phyloP scores from a whole-genome alignment of 1,140 invertebrate species.

The Drosophila nigrodunni region DNA sequence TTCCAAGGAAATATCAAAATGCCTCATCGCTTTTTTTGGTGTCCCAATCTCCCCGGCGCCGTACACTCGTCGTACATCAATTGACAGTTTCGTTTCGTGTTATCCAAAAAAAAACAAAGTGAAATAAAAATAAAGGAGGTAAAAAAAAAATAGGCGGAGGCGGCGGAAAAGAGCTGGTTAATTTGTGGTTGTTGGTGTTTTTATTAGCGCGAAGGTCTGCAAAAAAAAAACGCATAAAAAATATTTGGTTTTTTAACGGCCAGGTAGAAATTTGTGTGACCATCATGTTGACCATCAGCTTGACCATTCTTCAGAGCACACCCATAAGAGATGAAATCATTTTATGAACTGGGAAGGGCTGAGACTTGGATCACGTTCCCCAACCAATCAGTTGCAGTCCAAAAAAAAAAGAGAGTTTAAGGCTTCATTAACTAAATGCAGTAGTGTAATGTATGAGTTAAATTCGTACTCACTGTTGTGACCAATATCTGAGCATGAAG shows the following conservation, averaged over 20 bases:
- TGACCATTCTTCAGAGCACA: conserved; percentile 66
- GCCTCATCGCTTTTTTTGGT: conserved; percentile 44
- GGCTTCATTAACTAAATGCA: conserved; percentile 75
- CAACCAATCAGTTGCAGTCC: not conserved
- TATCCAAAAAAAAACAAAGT: conserved; percentile 47
- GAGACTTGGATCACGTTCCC: conserved; percentile 47
- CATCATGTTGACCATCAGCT: conserved; percentile 37
- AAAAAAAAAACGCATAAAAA: conserved; percentile 51
- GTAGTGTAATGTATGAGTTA: conserved; percentile 35
- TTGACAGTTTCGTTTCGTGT: conserved; percentile 80
- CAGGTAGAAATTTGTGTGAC: conserved; percentile 67
- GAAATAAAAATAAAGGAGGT: conserved; percentile 12
- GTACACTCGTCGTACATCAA: conserved; percentile 58
- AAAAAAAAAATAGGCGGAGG: conserved; percentile 15
- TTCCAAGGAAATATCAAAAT: conserved; percentile 77
- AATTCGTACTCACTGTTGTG: conserved; percentile 20
- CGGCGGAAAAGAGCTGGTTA: conserved; percentile 4
- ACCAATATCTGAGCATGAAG: conserved; percentile 63
- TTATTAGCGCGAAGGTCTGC: conserved; percentile 69
- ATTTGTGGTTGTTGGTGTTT: conserved; percentile 34
- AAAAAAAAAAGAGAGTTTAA: conserved; percentile 69
- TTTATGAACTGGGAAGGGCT: conserved; percentile 37
- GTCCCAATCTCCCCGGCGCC: conserved; percentile 52
- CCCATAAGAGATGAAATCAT: conserved; percentile 25
- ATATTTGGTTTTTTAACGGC: conserved; percentile 14